Evolutionary conservation across 2,888 invertebrate species (phyloP).

Genomic region (Dorcus hopei): DNA sequence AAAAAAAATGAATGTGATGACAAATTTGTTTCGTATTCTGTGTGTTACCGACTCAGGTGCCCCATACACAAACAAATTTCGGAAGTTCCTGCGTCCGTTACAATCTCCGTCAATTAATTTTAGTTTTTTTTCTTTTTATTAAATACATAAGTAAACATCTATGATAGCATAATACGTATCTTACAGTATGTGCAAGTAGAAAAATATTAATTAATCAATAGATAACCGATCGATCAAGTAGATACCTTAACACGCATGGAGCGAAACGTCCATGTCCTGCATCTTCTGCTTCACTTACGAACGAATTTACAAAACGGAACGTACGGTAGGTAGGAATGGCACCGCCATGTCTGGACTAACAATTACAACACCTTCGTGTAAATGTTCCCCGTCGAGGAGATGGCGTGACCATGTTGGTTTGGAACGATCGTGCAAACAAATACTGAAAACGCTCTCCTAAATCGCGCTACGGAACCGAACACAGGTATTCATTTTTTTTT

Average conservation of each 20-base stretch:
- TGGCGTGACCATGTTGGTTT: slow-evolving; percentile 13
- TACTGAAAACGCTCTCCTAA: slow-evolving; percentile 13
- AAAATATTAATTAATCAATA: slow-evolving; percentile 46
- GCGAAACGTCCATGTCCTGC: slow-evolving; percentile 5
- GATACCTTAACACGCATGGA: slow-evolving; percentile 19
- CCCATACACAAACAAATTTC: background rate
- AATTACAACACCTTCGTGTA: slow-evolving; percentile 18
- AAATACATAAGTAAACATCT: slow-evolving; percentile 31
- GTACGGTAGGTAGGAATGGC: slow-evolving; percentile 13
- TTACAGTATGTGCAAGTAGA: slow-evolving; percentile 51
- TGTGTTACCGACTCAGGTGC: background rate
- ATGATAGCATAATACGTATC: slow-evolving; percentile 36
- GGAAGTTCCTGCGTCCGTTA: slow-evolving; percentile 29
- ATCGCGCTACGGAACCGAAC: slow-evolving; percentile 9
- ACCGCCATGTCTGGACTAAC: slow-evolving; percentile 17
- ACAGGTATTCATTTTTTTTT: slow-evolving; percentile 4
- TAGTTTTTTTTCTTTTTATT: slow-evolving; percentile 3
- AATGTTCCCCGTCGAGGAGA: slow-evolving; percentile 14
- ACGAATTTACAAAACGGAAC: slow-evolving; percentile 16
- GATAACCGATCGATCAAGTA: slow-evolving; percentile 23
- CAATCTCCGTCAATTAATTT: slow-evolving; percentile 17
- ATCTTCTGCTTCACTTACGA: slow-evolving; percentile 14
- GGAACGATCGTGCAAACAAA: slow-evolving; percentile 18
- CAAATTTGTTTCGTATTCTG: too few species aligned
- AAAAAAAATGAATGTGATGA: too few species aligned